These are phyloP conservation scores for Cantharis rufa DNA, from an alignment of 2,888 invertebrate genomes.

Conservation along the genomic window DNA sequence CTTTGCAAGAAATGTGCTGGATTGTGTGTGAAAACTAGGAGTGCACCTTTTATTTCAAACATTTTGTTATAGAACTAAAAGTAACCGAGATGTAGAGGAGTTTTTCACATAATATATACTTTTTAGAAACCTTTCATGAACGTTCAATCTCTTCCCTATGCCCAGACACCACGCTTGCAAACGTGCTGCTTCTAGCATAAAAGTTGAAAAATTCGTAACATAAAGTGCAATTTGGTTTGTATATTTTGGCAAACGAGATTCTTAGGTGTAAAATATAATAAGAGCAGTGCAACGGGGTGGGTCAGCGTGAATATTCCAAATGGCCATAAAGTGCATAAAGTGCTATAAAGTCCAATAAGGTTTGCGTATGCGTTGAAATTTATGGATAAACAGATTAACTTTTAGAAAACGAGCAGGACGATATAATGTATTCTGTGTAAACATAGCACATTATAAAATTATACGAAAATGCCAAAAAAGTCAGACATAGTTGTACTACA, in stretches of 20 bases:
- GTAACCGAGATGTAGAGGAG: neutral
- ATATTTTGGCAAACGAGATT: neutral
- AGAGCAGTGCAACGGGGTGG: neutral
- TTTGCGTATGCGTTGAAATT: neutral
- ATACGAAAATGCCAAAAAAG: conserved; percentile 14
- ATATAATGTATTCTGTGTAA: neutral
- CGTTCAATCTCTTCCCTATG: neutral
- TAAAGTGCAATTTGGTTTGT: neutral
- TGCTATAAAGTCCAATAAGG: neutral
- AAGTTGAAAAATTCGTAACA: neutral
- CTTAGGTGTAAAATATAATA: neutral
- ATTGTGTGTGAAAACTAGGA: neutral
- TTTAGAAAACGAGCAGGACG: neutral
- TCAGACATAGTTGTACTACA: conserved; percentile 25
- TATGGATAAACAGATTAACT: neutral
- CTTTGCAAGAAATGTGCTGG: neutral
- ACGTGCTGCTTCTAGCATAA: neutral
- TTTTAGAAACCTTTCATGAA: neutral
- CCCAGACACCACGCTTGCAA: neutral
- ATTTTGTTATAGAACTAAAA: neutral
- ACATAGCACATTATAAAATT: neutral
- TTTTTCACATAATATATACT: neutral
- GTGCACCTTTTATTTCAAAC: neutral
- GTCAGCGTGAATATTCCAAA: neutral
- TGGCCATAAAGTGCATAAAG: neutral